phyloP scores from a whole-genome alignment of 2,888 invertebrate species.

The Lepas anatifera region DNA sequence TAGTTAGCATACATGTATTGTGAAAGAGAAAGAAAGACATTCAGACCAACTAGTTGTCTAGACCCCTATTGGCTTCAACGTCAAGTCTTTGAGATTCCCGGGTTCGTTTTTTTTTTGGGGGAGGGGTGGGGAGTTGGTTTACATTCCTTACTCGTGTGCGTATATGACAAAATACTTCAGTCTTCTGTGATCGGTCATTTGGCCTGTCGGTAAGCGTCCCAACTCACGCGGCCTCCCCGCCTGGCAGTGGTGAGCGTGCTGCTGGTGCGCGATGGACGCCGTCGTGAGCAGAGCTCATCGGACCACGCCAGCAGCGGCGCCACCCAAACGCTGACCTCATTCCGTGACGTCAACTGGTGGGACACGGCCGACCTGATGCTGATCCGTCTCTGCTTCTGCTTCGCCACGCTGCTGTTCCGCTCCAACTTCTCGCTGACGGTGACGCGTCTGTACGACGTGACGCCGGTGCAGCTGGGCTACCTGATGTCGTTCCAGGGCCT shows the following conservation, averaged over 20 bases:
- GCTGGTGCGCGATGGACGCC: neutral
- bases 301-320: neutral
- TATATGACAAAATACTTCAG: too few relatives aligned
- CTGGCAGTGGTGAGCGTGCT: neutral
- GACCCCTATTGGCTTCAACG: too few relatives aligned
- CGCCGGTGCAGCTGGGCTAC: constrained; percentile 31
- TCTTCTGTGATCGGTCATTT: too few relatives aligned
- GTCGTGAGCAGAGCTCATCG: neutral
- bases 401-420: constrained; percentile 32
- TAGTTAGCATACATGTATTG: too few relatives aligned
- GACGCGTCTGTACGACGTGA: constrained; percentile 29
- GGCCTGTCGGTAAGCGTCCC: too few relatives aligned
- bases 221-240: too few relatives aligned
- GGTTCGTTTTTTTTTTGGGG: too few relatives aligned
- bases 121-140: too few relatives aligned
- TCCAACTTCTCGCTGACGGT: constrained; percentile 31
- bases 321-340: constrained; percentile 25
- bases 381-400: constrained; percentile 32
- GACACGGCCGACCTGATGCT: constrained; percentile 33
- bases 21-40: too few relatives aligned
- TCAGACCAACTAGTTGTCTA: too few relatives aligned
- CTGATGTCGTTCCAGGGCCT: constrained; percentile 32
- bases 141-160: too few relatives aligned
- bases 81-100: too few relatives aligned
- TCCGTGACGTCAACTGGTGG: constrained; percentile 29